Evolutionary conservation across 2,797 vertebrate genomes (phyloP), one percentile per base, ranked within the genome.

Genomic region (Mormyrops boulengeri): DNA sequence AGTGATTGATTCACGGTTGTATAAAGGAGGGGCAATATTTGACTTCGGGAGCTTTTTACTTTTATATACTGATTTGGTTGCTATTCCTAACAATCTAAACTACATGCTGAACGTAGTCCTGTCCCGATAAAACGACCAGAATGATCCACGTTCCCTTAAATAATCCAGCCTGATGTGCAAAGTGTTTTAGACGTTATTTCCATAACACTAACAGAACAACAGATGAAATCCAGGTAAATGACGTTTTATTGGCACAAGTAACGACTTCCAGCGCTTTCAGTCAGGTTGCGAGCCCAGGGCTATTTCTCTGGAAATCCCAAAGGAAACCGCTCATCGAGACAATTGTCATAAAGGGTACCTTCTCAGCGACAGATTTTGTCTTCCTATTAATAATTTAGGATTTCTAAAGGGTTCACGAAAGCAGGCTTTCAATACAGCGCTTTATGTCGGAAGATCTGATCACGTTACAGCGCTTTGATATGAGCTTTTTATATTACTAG

Each of bases 31-130:
- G 19, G 19, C 52, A 60, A 90, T 91, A 91, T 93, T 93, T 91
- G 94, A 93, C 91, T 93, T 73, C 88, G 85, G 87, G 57, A 69
- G 90, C 89, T 90, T 91, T 88, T 57, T 92, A 91, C 87, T 88
- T 93, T 88, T 91, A 90, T 91, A 91, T 94, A 93, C 82, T 95
- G 95, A 96, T 95, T 95, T 95, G 91, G 90, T n/a, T n/a, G 30
- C 3, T 57, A 7, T 60, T 87, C 34, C 41, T 34, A 55, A 52
- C 26, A 26, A 86, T 86, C 4, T 84, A 1, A 47, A 22, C 17
- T 5, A 38, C 6, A 84, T 84, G 77, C 77, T 41, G 44, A 8
- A n/a, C 12, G 80, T 47, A 84, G 38, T 19, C 44, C 9, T 47
- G 41, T 47, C 19, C 3, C 38, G n/a, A 82, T 19, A 9, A 82